Percentiles rank a stretch among this genome's conserved stretches.
Evolutionary conservation across 1,140 invertebrate species (phyloP).

Genomic region (Rhopalosiphum padi): DNA sequence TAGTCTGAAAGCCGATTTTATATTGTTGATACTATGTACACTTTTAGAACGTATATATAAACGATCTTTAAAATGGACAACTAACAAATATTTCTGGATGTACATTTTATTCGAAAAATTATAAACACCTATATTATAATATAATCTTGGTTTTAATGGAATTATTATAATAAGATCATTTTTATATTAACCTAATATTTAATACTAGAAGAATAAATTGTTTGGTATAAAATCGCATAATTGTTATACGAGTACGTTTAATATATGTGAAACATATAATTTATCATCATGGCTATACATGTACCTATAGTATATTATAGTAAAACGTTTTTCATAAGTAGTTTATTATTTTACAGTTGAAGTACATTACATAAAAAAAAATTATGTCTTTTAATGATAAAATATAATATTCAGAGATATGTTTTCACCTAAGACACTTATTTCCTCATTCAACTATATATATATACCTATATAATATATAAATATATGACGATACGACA

Average conservation of each 20-base stretch:
- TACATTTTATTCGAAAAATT: neutral
- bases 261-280: no score
- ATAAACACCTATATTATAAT: neutral
- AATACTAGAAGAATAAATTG: neutral
- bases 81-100: neutral
- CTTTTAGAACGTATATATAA: neutral
- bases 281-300: no score
- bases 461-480: no score
- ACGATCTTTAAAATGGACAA: neutral
- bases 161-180: neutral
- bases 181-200: neutral
- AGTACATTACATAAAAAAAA: neutral
- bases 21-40: neutral
- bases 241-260: neutral
- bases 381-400: neutral
- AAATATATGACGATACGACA: neutral
- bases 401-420: neutral
- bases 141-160: neutral
- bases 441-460: neutral
- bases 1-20: neutral
- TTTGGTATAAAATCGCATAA: neutral
- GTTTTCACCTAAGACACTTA: neutral
- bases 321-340: neutral
- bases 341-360: neutral
- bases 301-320: no score